Conservation (phyloP, 2,888 invertebrate species). For the Troglohyphantes excavatus region DNA sequence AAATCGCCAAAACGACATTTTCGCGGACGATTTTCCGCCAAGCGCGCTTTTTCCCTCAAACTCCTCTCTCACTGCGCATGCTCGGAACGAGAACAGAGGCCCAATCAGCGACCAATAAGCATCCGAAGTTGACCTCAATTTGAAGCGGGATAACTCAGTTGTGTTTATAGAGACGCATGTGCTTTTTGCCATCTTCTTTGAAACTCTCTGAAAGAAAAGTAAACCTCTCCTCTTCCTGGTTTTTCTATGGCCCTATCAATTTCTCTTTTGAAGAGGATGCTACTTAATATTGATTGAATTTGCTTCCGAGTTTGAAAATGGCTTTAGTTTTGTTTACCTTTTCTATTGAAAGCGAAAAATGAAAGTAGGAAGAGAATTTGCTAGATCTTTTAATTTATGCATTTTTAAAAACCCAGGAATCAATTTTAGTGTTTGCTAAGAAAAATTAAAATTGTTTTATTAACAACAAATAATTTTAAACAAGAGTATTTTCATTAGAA, state of each 20-base stretch:
- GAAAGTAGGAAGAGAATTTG: not conserved
- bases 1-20: too few species aligned
- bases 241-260: not conserved
- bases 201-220: not conserved
- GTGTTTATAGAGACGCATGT: constrained; percentile 52
- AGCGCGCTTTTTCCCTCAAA: not conserved
- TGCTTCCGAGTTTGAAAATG: too few species aligned
- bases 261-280: not conserved
- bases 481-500: too few species aligned
- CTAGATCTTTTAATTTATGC: too few species aligned
- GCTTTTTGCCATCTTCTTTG: constrained; percentile 46
- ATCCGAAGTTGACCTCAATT: constrained; percentile 60
- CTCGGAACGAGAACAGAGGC: not conserved
- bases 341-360: not conserved
- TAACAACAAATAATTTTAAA: too few species aligned
- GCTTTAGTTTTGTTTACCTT: not conserved
- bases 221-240: not conserved
- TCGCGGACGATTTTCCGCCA: constrained; percentile 9
- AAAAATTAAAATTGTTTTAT: too few species aligned
- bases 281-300: not conserved
- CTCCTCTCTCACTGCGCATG: not conserved
- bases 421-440: too few species aligned
- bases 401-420: too few species aligned
- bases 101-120: constrained; percentile 60
- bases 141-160: constrained; percentile 68